phyloP scores from a whole-genome alignment of 1,140 invertebrate species.

The Cotesia glomerata region DNA sequence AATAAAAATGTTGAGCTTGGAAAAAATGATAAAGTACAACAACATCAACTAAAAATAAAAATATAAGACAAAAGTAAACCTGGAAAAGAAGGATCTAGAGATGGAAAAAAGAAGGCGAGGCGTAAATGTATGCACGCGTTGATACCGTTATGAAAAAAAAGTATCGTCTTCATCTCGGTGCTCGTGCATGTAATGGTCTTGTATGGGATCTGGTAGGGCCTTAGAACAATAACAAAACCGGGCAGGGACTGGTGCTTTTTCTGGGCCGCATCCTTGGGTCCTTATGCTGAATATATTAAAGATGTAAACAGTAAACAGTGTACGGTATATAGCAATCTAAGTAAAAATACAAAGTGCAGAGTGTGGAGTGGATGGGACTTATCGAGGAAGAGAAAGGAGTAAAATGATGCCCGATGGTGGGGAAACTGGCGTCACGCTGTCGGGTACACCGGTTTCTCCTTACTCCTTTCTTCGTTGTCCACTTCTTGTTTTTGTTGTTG shows the following conservation, averaged over 20 bases:
- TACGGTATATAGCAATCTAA: conserved; percentile 11
- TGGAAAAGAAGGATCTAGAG: no score
- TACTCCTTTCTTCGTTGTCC: conserved; percentile 34
- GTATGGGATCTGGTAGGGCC: not conserved
- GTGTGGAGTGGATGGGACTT: conserved; percentile 9
- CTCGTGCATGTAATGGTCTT: no score
- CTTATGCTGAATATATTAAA: conserved; percentile 14
- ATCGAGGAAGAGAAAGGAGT: conserved; percentile 16
- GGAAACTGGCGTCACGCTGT: conserved; percentile 59
- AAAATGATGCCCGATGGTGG: conserved; percentile 35
- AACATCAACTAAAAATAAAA: not conserved
- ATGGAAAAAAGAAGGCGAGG: no score
- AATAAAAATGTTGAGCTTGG: not conserved
- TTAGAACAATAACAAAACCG: not conserved
- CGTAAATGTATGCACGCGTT: no score
- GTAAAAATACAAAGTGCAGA: conserved; percentile 28
- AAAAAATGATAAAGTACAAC: not conserved
- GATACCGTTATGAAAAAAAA: no score
- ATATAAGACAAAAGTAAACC: not conserved
- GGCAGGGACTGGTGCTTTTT: not conserved
- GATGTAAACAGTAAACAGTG: not conserved
- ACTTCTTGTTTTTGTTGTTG: not conserved
- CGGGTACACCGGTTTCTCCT: conserved; percentile 62
- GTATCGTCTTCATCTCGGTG: no score
- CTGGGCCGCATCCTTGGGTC: conserved; percentile 29